Conservation (phyloP, 2,113 vertebrate genomes). For the Podiceps cristatus region DNA sequence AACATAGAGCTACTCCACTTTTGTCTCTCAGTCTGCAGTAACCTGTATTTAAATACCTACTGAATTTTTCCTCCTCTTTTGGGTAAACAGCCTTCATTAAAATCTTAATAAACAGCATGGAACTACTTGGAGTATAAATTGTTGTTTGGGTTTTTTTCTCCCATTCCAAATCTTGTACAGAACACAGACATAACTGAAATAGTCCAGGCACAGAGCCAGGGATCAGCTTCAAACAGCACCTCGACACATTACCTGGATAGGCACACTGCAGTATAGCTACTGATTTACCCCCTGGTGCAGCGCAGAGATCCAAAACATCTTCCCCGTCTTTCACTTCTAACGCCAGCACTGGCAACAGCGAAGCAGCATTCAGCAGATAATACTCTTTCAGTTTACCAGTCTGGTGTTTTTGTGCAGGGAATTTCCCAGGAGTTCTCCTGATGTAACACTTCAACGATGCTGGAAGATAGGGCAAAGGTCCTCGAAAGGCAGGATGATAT, state of each 20-base stretch:
- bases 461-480: slow-evolving; percentile 41
- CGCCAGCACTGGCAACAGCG: slow-evolving; percentile 90
- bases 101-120: background rate
- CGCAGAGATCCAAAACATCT: slow-evolving; percentile 90
- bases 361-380: slow-evolving; percentile 93
- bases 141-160: rapidly evolving
- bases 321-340: slow-evolving; percentile 86
- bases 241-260: slow-evolving; percentile 79
- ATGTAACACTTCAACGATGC: slow-evolving; percentile 84
- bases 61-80: background rate
- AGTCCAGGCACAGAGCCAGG: background rate
- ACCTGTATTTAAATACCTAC: background rate
- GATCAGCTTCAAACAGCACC: background rate
- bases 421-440: slow-evolving; percentile 71
- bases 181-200: background rate
- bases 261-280: slow-evolving; percentile 88
- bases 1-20: background rate
- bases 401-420: slow-evolving; percentile 86
- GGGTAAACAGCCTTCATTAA: background rate
- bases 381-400: slow-evolving; percentile 87
- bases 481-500: slow-evolving; percentile 77
- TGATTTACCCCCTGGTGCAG: slow-evolving; percentile 95
- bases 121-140: background rate
- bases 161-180: background rate
- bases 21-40: background rate